A percentile compares a stretch with the other conserved stretches of the same genome.
phyloP scores from a whole-genome alignment of 2,797 vertebrate genomes.

The Peromyscus eremicus region DNA sequence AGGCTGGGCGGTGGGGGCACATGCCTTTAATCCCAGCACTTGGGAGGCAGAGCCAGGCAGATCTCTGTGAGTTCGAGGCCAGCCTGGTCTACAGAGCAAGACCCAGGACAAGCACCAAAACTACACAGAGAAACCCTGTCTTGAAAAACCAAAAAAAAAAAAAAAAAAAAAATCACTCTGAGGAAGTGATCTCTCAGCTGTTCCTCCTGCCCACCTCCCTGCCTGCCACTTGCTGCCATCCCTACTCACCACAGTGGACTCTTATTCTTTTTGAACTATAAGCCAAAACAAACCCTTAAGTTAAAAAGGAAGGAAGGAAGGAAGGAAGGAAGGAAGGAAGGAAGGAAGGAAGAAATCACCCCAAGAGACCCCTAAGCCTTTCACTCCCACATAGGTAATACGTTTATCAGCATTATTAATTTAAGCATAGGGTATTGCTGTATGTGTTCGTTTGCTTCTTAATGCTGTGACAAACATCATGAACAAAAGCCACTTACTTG shows the following conservation, averaged over 20 bases:
- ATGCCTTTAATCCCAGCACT: too few relatives aligned
- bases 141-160: too few relatives aligned
- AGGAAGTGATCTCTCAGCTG: not conserved
- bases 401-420: not conserved
- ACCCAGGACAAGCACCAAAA: too few relatives aligned
- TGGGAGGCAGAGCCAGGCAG: too few relatives aligned
- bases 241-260: not conserved
- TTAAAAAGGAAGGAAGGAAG: too few relatives aligned
- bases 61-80: too few relatives aligned
- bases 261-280: not conserved
- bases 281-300: not conserved
- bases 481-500: not conserved
- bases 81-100: too few relatives aligned
- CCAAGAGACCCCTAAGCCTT: not conserved
- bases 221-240: not conserved
- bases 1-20: too few relatives aligned
- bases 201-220: not conserved
- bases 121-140: too few relatives aligned
- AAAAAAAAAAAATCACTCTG: not conserved
- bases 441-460: not conserved
- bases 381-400: not conserved
- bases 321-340: not conserved
- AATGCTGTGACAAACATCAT: not conserved
- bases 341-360: not conserved
- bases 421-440: not conserved